Conservation (phyloP, 2,888 invertebrate species). For the Ochropleura leucogaster region DNA sequence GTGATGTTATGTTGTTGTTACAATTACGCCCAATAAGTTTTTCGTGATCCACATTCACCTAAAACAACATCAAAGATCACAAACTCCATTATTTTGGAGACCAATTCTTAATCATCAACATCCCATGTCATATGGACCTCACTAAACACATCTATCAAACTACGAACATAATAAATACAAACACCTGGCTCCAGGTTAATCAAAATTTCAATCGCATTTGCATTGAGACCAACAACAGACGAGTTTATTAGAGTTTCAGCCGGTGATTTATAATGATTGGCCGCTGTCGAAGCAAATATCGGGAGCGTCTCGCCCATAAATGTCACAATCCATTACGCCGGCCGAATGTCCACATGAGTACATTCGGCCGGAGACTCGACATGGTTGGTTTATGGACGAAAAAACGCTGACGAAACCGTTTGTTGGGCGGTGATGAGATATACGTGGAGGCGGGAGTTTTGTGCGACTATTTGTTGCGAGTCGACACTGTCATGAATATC, state of each 20-base stretch:
- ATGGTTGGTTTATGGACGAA: slow-evolving; percentile 66
- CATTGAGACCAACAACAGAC: slow-evolving; percentile 68
- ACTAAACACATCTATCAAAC: slow-evolving; percentile 44
- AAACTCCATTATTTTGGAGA: slow-evolving; percentile 2
- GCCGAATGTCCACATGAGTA: slow-evolving; percentile 67
- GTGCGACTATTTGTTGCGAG: slow-evolving; percentile 55
- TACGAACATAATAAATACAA: slow-evolving; percentile 47
- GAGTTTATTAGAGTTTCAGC: slow-evolving; percentile 64
- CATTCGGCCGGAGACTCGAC: slow-evolving; percentile 64
- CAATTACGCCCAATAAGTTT: background rate
- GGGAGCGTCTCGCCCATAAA: slow-evolving; percentile 67
- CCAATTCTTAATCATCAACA: slow-evolving; percentile 12
- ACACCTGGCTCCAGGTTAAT: slow-evolving; percentile 61
- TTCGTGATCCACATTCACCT: background rate
- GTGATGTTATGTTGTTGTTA: slow-evolving; percentile 1
- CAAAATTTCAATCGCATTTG: slow-evolving; percentile 68
- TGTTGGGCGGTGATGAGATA: slow-evolving; percentile 62
- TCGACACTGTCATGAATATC: slow-evolving; percentile 43
- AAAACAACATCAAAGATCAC: background rate
- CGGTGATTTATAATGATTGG: slow-evolving; percentile 70
- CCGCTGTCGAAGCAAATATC: slow-evolving; percentile 70
- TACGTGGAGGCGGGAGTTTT: slow-evolving; percentile 53
- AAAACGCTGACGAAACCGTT: slow-evolving; percentile 68
- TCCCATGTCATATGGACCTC: slow-evolving; percentile 10
- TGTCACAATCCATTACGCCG: slow-evolving; percentile 69